These are phyloP conservation scores for Prochilodus magdalenae DNA, from an alignment of 2,113 vertebrate species.

Conservation along the genomic window DNA sequence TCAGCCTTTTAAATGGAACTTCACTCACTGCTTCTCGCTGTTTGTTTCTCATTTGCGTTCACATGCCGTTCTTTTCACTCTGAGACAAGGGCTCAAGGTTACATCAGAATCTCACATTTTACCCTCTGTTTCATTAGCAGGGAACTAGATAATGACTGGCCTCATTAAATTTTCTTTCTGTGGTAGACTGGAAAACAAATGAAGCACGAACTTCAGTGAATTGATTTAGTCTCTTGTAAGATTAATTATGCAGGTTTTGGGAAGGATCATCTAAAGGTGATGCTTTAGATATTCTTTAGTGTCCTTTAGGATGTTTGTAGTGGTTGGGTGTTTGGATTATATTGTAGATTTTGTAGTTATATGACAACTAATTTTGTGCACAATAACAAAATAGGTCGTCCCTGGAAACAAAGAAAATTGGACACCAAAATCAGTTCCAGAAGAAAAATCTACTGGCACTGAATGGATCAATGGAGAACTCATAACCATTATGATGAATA, in stretches of 20 bases:
- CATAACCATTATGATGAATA: background rate
- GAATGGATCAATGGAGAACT: background rate
- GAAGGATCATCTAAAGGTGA: background rate
- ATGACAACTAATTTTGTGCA: background rate
- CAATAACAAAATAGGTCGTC: too few species aligned
- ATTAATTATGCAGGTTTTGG: background rate
- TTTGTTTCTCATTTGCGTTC: background rate
- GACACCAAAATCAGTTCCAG: background rate
- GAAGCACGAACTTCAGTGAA: background rate
- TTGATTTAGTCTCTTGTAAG: slow-evolving; percentile 9
- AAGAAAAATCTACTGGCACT: background rate
- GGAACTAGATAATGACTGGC: slow-evolving; percentile 33
- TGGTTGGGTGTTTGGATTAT: background rate
- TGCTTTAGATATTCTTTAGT: background rate
- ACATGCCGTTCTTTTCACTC: background rate
- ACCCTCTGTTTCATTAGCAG: slow-evolving; percentile 14
- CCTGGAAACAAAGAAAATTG: background rate
- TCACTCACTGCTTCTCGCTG: too few species aligned
- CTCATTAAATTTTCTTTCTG: slow-evolving; percentile 35
- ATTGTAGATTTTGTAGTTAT: background rate
- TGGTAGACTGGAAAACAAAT: slow-evolving; percentile 46
- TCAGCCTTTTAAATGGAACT: too few species aligned
- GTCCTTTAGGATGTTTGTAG: background rate
- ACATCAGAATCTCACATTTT: background rate
- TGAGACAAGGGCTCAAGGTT: background rate